phyloP scores from a whole-genome alignment of 2,113 vertebrate genomes.

The Protobothrops flavoviridis region DNA sequence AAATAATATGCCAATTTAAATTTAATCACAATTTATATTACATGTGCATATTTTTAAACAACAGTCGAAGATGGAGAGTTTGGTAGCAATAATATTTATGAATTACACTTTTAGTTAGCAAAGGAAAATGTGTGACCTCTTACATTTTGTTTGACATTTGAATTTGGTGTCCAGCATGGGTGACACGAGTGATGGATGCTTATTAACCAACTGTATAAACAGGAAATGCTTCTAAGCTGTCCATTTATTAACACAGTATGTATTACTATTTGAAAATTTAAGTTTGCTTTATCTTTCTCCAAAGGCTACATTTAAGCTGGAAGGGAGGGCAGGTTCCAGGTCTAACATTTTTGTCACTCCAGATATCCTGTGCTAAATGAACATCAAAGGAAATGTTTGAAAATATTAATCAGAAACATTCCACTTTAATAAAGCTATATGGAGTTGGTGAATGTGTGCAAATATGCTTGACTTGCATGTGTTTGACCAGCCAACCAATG shows the following conservation, averaged over 20 bases:
- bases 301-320: conserved; percentile 24
- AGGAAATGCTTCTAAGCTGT: conserved; percentile 84
- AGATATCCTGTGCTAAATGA: not conserved
- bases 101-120: conserved; percentile 87
- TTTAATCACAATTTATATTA: conserved; percentile 85
- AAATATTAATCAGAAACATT: not conserved
- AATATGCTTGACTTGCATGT: not conserved
- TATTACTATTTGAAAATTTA: conserved; percentile 66
- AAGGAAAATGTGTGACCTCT: conserved; percentile 85
- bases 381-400: conserved; percentile 20
- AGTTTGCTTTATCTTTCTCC: conserved; percentile 52
- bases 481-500: not conserved
- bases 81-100: conserved; percentile 87
- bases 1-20: conserved; percentile 85
- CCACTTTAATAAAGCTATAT: not conserved
- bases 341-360: not conserved
- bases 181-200: conserved; percentile 82
- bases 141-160: conserved; percentile 85
- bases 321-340: conserved; percentile 7
- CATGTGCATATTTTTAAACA: conserved; percentile 86
- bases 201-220: conserved; percentile 81
- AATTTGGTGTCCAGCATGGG: conserved; percentile 77
- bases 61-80: conserved; percentile 81
- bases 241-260: conserved; percentile 74
- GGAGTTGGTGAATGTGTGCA: not conserved